Evolutionary conservation across 2,797 vertebrate genomes (phyloP), one percentile per base, ranked within the genome.

Genomic region (Coreius guichenoti): DNA sequence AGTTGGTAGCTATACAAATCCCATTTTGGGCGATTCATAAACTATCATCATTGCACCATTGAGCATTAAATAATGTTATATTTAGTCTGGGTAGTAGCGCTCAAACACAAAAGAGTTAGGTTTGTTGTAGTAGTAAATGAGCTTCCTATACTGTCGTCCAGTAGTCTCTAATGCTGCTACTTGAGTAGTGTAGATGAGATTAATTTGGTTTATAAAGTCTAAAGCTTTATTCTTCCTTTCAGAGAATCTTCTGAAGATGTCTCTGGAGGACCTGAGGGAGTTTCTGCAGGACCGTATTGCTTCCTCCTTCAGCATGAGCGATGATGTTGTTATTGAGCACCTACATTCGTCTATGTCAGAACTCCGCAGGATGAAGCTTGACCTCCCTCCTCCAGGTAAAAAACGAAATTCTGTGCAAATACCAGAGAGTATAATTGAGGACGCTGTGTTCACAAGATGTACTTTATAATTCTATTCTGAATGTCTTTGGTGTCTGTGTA

Each of bases 251-350:
- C 91, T 95, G 89, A 96, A 95, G 93, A 93, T 96, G 92, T 91
- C 93, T 5, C 91, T 96, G 84, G 95, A 97, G 89, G 96, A 97
- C 58, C 91, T 96, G 68, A 93, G 95, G 87, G 96, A 97, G 85
- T 97, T 96, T 81, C 93, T 97, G 68, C 96, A 97, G 92, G 96
- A 96, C 91, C 92, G 93, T 74, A 95, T 95, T 45, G 91, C 93
- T 0, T 89, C 86, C 47, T 96, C 96, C 29, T 92, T 95, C 90
- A 91, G 93, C 84, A 93, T 95, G 0, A 94, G 94, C 19, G 96
- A 97, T 0, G 94, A 97, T 51, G 21, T 86, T 0, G 95, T 97
- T 79, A 91, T 96, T 1, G 95, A 97, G 85, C 95, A 96, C 21
- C 91, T 97, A 58, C 95, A 96, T 89, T 89, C 89, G 4, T 93